A percentile compares a stretch with the other conserved stretches of the same genome.
phyloP scores from a whole-genome alignment of 35 echinoderm and acorn worm genomes.

The Amphiura filiformis region DNA sequence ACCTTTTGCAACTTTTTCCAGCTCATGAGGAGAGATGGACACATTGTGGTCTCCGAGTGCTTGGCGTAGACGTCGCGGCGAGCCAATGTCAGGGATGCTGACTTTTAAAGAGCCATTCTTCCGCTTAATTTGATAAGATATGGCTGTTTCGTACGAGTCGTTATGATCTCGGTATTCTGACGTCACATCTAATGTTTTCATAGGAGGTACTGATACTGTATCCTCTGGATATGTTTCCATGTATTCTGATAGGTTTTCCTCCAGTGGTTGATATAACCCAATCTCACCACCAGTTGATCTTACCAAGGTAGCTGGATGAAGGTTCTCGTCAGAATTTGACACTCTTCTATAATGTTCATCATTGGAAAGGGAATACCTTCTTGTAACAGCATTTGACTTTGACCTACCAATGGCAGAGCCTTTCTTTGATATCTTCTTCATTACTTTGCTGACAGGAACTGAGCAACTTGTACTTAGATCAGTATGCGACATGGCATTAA shows the following conservation, averaged over 20 bases:
- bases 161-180: not conserved
- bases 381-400: not conserved
- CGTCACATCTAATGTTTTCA: no score
- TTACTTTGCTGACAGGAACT: not conserved
- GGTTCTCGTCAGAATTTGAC: not conserved
- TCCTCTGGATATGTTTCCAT: no score
- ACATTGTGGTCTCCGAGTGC: not conserved
- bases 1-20: not conserved
- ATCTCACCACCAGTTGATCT: not conserved
- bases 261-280: no score
- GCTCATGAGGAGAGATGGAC: not conserved
- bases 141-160: conserved; percentile 23
- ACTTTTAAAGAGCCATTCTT: not conserved
- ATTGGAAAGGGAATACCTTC: not conserved
- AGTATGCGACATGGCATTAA: conserved; percentile 66
- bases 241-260: not conserved
- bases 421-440: not conserved
- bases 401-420: not conserved
- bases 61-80: not conserved
- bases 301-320: not conserved
- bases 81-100: not conserved
- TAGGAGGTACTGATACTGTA: no score
- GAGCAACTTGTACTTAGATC: not conserved
- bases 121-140: not conserved
- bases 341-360: not conserved